Evolutionary conservation across 2,113 vertebrate species (phyloP), one percentile per base, ranked within the genome.

Genomic region (Corythaixoides concolor): DNA sequence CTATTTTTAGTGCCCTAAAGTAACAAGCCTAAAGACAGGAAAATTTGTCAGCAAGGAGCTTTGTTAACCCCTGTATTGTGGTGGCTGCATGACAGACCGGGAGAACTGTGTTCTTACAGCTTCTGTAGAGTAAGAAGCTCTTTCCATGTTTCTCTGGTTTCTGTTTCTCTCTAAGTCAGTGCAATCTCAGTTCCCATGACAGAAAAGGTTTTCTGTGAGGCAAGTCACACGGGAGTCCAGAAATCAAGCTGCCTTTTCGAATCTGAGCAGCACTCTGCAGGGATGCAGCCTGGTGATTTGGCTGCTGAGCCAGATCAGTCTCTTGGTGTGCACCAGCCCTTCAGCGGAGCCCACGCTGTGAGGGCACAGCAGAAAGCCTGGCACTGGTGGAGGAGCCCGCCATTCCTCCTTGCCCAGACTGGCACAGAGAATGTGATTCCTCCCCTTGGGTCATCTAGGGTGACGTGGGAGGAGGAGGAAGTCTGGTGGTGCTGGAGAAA

Each of bases 251-350:
- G 27, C 11, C 23, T 90, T 82, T 78, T 58, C 47, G 39, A 68
- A 47, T n/a, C 35, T 8, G 17, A 85, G 49, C 14, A 30, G 19
- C 12, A 0, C 3, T 69, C 12, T 49, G 33, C 30, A 50, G 64
- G 39, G n/a, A 7, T 1, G 3, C 68, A 59, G 53, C 37, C 43
- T 50, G 23, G 35, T 2, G 2, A 3, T 27, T 64, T 8, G 8
- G 30, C 33, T 59, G 55, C 45, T 33, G 39, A 69, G 50, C 26
- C 39, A 26, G 4, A 1, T 0, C 0, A 11, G 35, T 59, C 4
- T 3, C 35, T 24, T 5, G 35, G 41, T 53, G 30, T 24, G 66
- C 21, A 15, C 67, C 62, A 72, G 3, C 8, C 23, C 45, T 74
- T 58, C 41, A 32, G 35, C 2, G 4, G 5, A 77, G 30, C 50